These are phyloP conservation scores for Hydrotaea cyrtoneurina DNA, from an alignment of 2,888 invertebrate species.

Conservation along the genomic window DNA sequence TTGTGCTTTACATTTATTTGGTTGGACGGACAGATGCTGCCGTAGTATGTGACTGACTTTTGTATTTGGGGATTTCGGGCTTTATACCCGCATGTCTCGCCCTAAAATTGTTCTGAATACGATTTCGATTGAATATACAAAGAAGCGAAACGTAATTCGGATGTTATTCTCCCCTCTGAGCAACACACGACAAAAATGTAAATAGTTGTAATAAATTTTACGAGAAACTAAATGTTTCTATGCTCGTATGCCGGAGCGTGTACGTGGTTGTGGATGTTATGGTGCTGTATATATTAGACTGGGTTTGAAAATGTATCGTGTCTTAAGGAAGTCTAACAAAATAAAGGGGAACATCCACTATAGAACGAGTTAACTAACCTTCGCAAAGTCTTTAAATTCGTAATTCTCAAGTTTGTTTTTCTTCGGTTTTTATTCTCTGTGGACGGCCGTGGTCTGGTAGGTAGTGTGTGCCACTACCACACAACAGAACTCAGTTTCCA, in stretches of 20 bases:
- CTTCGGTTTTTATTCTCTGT: too few relatives aligned
- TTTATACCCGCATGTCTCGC: not conserved
- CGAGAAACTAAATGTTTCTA: slow-evolving; percentile 28
- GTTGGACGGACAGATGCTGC: not conserved
- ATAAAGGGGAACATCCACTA: too few relatives aligned
- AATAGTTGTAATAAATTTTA: slow-evolving; percentile 22
- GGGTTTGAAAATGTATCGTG: not conserved
- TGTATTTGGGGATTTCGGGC: not conserved
- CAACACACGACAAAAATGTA: not conserved
- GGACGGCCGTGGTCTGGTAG: too few relatives aligned
- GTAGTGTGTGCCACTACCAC: too few relatives aligned
- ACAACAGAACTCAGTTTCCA: too few relatives aligned
- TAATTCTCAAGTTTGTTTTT: too few relatives aligned
- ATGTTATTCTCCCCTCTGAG: not conserved
- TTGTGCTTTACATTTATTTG: not conserved
- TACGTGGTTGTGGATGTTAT: not conserved
- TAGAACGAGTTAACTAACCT: too few relatives aligned
- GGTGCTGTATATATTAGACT: not conserved
- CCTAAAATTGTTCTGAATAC: not conserved
- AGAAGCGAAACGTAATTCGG: not conserved
- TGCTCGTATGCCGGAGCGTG: not conserved
- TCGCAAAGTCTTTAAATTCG: too few relatives aligned
- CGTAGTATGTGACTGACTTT: not conserved
- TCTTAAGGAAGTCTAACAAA: too few relatives aligned
- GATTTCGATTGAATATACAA: not conserved